A percentile compares a stretch with the other conserved stretches of the same genome.
phyloP scores from a whole-genome alignment of 2,113 vertebrate genomes.

The Phylloscopus whistleri region DNA sequence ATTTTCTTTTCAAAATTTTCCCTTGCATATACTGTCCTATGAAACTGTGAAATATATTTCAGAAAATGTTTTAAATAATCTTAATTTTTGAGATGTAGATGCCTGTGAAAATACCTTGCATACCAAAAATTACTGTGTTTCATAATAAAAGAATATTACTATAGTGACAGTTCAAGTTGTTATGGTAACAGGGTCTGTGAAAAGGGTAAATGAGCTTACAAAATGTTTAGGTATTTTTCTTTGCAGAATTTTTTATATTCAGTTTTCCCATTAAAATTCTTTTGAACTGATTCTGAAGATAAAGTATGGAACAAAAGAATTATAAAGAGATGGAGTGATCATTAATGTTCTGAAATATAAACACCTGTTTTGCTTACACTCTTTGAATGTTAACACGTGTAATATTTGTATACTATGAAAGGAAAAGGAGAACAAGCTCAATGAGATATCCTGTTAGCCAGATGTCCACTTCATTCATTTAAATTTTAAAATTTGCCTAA shows the following conservation, averaged over 20 bases:
- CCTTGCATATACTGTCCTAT: neutral
- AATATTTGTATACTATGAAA: neutral
- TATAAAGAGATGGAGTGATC: neutral
- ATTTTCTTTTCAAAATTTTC: neutral
- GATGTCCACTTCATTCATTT: neutral
- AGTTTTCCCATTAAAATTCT: neutral
- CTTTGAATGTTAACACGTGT: neutral
- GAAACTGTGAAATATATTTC: neutral
- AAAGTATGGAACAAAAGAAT: neutral
- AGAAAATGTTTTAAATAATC: neutral
- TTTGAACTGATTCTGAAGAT: neutral
- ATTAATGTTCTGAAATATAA: neutral
- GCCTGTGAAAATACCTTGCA: neutral
- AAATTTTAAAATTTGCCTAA: neutral
- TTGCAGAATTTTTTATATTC: neutral
- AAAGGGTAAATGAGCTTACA: neutral
- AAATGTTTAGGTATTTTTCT: neutral
- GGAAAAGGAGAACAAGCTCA: neutral
- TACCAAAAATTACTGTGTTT: neutral
- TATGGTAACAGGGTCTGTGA: slow-evolving; percentile 16
- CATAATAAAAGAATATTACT: slow-evolving; percentile 15
- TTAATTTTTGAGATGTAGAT: neutral
- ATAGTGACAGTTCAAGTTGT: neutral
- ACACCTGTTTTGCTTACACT: neutral
- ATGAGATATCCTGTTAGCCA: neutral